Percentiles rank a stretch among this genome's conserved stretches.
These are phyloP conservation scores for Phylloscopus whistleri DNA, from an alignment of 2,113 vertebrate genomes.

Conservation along the genomic window DNA sequence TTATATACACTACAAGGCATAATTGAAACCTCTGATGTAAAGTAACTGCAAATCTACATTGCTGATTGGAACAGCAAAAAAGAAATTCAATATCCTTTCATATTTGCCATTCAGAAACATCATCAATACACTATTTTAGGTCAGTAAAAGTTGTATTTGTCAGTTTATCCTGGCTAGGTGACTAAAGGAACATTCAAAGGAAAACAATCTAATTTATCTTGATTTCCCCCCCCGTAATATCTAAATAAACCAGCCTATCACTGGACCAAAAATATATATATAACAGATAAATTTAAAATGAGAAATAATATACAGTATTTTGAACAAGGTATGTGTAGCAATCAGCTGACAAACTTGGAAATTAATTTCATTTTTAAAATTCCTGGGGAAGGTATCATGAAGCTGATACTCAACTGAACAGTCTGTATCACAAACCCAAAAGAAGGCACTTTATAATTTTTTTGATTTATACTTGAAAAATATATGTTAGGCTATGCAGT, in stretches of 20 bases:
- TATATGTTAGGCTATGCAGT: background rate
- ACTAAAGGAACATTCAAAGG: conserved; percentile 17
- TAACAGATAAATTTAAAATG: background rate
- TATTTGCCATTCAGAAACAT: background rate
- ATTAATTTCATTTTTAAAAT: background rate
- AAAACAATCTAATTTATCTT: background rate
- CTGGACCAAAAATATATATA: background rate
- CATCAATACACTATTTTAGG: background rate
- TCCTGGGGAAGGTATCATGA: background rate
- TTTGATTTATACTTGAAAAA: background rate
- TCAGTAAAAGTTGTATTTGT: background rate
- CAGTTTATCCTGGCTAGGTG: background rate
- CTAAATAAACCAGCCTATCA: background rate
- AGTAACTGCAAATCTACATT: background rate
- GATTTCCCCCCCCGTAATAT: background rate
- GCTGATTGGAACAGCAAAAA: background rate
- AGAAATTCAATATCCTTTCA: background rate
- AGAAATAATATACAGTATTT: conserved; percentile 30
- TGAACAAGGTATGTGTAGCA: background rate
- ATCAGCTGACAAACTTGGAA: conserved; percentile 9
- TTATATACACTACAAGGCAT: background rate
- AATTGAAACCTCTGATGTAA: background rate
- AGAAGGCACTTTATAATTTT: background rate
- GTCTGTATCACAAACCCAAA: background rate
- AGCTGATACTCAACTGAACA: background rate